Percentiles rank a stretch among this genome's conserved stretches.
Conservation (phyloP, 2,888 invertebrate species). For the Drosophila buzzatii region DNA sequence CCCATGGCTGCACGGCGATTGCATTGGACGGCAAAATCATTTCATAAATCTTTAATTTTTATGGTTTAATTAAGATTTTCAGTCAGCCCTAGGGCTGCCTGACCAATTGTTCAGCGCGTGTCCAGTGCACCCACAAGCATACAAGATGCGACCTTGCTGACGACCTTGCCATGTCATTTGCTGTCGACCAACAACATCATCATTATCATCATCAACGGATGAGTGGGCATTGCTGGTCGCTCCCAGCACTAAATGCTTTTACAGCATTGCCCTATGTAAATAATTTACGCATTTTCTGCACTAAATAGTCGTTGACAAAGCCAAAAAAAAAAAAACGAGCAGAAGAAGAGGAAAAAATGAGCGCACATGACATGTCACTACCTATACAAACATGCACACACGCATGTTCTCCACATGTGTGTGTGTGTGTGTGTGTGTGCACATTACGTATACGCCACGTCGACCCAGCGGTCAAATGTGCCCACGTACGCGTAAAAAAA, state of each 20-base stretch:
- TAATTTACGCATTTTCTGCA: constrained; percentile 73
- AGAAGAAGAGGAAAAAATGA: constrained; percentile 4
- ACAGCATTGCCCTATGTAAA: constrained; percentile 48
- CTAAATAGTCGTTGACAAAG: constrained; percentile 73
- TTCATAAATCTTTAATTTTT: constrained; percentile 75
- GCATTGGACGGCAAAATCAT: constrained; percentile 43
- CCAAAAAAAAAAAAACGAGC: constrained; percentile 16
- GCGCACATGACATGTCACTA: constrained; percentile 38
- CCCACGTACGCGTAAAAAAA: constrained; percentile 65
- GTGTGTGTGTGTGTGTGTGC: constrained; percentile 5
- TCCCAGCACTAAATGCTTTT: constrained; percentile 49
- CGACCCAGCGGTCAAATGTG: constrained; percentile 56
- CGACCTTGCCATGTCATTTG: constrained; percentile 62
- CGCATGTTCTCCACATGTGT: neutral
- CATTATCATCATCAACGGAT: constrained; percentile 22
- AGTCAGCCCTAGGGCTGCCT: neutral
- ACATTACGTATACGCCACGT: constrained; percentile 48
- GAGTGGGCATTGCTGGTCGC: constrained; percentile 32
- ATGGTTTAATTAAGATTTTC: constrained; percentile 64
- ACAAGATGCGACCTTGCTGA: constrained; percentile 55
- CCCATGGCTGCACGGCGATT: constrained; percentile 19
- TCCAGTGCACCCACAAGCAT: constrained; percentile 10
- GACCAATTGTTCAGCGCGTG: constrained; percentile 14
- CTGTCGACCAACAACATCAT: constrained; percentile 18
- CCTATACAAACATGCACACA: constrained; percentile 13